Base-by-base conservation (phyloP, 2,113 vertebrate species). In the Catharus minimus region DNA sequence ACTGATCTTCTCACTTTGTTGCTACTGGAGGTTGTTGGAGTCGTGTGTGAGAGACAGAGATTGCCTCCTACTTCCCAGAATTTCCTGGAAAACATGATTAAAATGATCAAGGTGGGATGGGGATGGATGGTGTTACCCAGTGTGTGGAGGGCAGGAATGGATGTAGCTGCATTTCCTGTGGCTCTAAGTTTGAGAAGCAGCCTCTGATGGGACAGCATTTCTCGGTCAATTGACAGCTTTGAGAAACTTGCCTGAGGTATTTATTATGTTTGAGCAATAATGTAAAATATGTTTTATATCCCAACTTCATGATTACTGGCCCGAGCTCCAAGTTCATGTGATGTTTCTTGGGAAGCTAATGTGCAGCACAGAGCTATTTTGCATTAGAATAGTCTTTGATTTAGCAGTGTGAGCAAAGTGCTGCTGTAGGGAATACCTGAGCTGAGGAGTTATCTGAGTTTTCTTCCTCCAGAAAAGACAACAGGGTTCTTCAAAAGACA, bases 191-290 rank as follows among this genome's bases (percentile, higher is more conserved):
- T 6, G 11, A 72, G 90, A 78, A 92, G 53, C 69, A 87, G 86
- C 77, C 66, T 90, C 69, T 89, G 85, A 30, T 62, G 56, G 73
- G 69, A 78, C 75, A 38, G 41, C 0, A 47, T 58, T 88, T 68
- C 85, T 93, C 15, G 89, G 81, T 28, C 67, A 82, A 53, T 56
- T 89, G 74, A 47, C 81, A 93, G 73, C 69, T 85, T 62, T 66
- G 33, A 82, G 76, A 82, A 90, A 76, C 30, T 87, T 90, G 67
- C 66, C 86, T 75, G 84, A 92, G 71, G 81, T 90, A 72, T 75
- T 95, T 90, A 82, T 90, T 66, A 49, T 92, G 75, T 88, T 96
- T 89, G 73, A 95, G 76, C 81, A 90, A 66, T 82, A 93, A 50
- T 90, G 60, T 89, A 90, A 90, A 84, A 85, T 46, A 33, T 1